A percentile compares a stretch with the other conserved stretches of the same genome.
phyloP scores from a whole-genome alignment of 2,797 vertebrate species.

The Chelidonichthys spinosus region DNA sequence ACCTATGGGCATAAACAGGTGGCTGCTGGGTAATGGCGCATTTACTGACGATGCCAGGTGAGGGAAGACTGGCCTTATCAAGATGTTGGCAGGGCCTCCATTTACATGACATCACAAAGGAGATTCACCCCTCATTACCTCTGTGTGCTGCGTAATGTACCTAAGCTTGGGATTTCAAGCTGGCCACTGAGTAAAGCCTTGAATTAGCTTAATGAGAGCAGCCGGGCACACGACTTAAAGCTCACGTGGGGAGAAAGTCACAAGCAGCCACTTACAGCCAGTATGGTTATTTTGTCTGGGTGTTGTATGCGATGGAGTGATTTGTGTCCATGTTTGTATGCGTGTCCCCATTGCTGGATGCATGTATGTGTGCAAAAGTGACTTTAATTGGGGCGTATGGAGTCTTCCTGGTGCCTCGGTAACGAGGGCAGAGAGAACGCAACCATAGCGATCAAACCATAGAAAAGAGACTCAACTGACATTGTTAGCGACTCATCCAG shows the following conservation, averaged over 20 bases:
- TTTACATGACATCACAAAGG: slow-evolving; percentile 58
- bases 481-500: neutral
- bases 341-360: slow-evolving; percentile 9
- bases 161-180: slow-evolving; percentile 71
- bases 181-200: slow-evolving; percentile 73
- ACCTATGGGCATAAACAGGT: slow-evolving; percentile 53
- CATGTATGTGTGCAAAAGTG: slow-evolving; percentile 14
- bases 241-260: slow-evolving; percentile 75
- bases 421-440: slow-evolving; percentile 32
- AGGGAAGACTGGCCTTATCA: slow-evolving; percentile 39
- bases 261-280: slow-evolving; percentile 19
- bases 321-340: slow-evolving; percentile 16
- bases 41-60: slow-evolving; percentile 20
- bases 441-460: neutral
- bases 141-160: slow-evolving; percentile 57
- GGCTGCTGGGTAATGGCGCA: slow-evolving; percentile 43
- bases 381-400: slow-evolving; percentile 16
- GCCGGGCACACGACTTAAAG: slow-evolving; percentile 67
- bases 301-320: slow-evolving; percentile 2
- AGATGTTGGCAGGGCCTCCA: slow-evolving; percentile 31
- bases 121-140: slow-evolving; percentile 66
- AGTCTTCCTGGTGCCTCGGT: slow-evolving; percentile 11
- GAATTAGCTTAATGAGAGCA: slow-evolving; percentile 83
- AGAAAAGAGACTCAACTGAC: slow-evolving; percentile 4
- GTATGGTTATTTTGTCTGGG: slow-evolving; percentile 18